phyloP scores from a whole-genome alignment of 2,113 vertebrate genomes.

The Lathamus discolor region DNA sequence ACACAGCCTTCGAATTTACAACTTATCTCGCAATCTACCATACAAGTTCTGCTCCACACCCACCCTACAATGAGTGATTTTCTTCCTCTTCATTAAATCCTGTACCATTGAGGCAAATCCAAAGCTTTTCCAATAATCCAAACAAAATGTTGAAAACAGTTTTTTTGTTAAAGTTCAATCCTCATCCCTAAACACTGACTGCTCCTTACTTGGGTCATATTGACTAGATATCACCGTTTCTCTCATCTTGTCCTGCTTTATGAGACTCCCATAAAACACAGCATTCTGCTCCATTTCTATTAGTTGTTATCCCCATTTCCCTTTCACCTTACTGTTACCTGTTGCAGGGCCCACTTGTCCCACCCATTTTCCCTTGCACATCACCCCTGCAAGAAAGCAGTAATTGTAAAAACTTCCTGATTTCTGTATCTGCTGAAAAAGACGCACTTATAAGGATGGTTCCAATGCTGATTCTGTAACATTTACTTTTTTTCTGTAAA shows the following conservation, averaged over 20 bases:
- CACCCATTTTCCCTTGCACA: slow-evolving; percentile 14
- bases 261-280: neutral
- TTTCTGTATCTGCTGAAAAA: neutral
- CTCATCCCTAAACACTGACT: neutral
- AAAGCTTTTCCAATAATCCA: neutral
- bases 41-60: neutral
- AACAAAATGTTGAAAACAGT: neutral
- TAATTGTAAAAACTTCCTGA: neutral
- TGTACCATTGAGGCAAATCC: neutral
- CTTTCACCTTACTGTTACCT: slow-evolving; percentile 10
- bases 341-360: neutral
- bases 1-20: neutral
- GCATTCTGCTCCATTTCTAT: neutral
- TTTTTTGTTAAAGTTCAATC: neutral
- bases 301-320: neutral
- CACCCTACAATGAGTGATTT: neutral
- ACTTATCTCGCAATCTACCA: neutral
- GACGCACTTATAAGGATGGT: neutral
- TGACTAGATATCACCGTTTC: neutral
- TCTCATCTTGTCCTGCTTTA: neutral
- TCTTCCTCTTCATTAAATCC: neutral
- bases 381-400: neutral
- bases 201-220: neutral
- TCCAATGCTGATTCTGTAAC: neutral
- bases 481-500: neutral